Percentiles rank a stretch among this genome's conserved stretches.
Conservation (phyloP, 2,888 invertebrate species). For the Andrena camellia region DNA sequence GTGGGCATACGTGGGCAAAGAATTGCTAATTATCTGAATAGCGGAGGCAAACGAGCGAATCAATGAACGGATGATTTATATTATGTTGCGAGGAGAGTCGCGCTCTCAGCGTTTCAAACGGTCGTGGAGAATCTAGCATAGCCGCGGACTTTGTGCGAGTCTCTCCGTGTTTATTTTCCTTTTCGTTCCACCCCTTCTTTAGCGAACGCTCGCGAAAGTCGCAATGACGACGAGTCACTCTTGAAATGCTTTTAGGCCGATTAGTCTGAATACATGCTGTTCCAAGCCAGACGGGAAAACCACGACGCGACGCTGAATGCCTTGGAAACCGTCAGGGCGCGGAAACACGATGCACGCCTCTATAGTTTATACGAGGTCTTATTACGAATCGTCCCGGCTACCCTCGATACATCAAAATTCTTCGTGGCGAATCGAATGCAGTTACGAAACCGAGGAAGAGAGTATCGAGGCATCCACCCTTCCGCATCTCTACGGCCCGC, state of each 20-base stretch:
- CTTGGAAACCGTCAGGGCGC: constrained; percentile 45
- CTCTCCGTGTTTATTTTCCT: constrained; percentile 47
- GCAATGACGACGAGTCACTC: constrained; percentile 64
- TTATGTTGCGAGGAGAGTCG: not conserved
- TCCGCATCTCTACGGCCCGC: too few relatives aligned
- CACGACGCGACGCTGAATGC: constrained; percentile 46
- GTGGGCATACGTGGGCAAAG: not conserved
- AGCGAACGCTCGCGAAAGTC: constrained; percentile 60
- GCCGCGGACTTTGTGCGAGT: constrained; percentile 43
- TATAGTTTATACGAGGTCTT: constrained; percentile 8
- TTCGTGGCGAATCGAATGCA: not conserved
- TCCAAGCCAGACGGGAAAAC: constrained; percentile 52
- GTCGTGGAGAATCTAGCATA: constrained; percentile 28
- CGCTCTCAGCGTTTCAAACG: constrained; percentile 33
- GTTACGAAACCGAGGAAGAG: not conserved
- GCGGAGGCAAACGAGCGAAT: constrained; percentile 24
- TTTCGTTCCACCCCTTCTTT: constrained; percentile 22
- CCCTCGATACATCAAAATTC: not conserved
- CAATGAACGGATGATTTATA: constrained; percentile 45
- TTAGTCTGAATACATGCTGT: constrained; percentile 78
- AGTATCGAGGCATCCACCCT: not conserved
- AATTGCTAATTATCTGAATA: constrained; percentile 28
- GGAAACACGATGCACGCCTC: constrained; percentile 11
- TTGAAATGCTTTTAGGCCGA: constrained; percentile 83
- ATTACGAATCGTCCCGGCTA: not conserved